Evolutionary conservation across 2,113 vertebrate genomes (phyloP).

Genomic region (Peucedramus taeniatus): DNA sequence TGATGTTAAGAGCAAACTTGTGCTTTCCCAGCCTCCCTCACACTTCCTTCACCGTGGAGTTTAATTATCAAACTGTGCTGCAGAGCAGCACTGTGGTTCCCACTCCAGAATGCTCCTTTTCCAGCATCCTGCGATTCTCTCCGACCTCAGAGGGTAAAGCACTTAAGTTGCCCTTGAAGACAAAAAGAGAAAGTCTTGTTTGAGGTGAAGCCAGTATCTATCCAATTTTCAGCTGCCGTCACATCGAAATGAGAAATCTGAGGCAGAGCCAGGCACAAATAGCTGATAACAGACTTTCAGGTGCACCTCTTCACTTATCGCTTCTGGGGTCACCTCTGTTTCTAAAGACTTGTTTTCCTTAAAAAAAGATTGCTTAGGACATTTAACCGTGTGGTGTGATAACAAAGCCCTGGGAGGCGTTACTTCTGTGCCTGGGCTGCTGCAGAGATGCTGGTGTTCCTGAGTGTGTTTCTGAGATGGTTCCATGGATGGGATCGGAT

Average conservation of each 20-base stretch:
- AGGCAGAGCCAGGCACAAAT: conserved; percentile 66
- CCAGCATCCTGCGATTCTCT: not conserved
- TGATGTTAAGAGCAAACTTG: not conserved
- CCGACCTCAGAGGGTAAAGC: conserved; percentile 45
- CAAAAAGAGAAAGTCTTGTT: conserved; percentile 67
- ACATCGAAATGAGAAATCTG: conserved; percentile 82
- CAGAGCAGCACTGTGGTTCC: not conserved
- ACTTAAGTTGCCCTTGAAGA: conserved; percentile 60
- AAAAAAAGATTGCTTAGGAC: conserved; percentile 69
- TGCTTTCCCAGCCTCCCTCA: not conserved
- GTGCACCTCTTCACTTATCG: conserved; percentile 74
- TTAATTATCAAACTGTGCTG: not conserved
- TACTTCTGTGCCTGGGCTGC: conserved; percentile 25
- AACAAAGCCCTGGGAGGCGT: conserved; percentile 11
- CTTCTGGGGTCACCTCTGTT: conserved; percentile 75
- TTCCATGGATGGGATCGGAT: not conserved
- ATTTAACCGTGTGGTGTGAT: conserved; percentile 50
- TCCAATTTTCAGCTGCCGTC: conserved; percentile 76
- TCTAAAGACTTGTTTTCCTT: conserved; percentile 74
- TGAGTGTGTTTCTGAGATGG: not conserved
- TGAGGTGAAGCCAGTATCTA: conserved; percentile 69
- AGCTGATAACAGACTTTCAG: conserved; percentile 76
- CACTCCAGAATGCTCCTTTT: not conserved
- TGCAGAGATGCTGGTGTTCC: not conserved
- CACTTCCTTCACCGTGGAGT: not conserved